Evolutionary conservation across 2,888 invertebrate genomes (phyloP).

Genomic region (Anagyrus pseudococci): DNA sequence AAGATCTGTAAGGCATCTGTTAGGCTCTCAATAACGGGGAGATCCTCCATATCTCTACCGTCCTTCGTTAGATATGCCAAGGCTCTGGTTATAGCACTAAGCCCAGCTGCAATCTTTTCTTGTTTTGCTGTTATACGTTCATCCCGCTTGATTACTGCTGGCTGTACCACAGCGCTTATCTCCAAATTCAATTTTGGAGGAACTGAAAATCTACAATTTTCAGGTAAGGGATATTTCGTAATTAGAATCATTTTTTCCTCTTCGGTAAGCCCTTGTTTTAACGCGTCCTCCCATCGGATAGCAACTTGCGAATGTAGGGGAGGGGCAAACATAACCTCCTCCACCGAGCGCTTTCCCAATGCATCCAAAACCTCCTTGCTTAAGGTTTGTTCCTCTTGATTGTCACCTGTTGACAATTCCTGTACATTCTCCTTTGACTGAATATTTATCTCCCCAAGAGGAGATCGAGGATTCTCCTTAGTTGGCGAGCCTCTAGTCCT

Average conservation of each 20-base stretch:
- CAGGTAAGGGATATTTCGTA: conserved; percentile 3
- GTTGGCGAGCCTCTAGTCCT: too few relatives aligned
- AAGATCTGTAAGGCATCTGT: background rate
- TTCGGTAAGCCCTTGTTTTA: background rate
- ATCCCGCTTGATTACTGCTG: background rate
- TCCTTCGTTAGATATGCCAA: background rate
- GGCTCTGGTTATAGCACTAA: background rate
- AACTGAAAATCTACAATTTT: conserved; percentile 1
- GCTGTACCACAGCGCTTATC: background rate
- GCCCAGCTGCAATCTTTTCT: background rate
- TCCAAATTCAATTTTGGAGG: conserved; percentile 2
- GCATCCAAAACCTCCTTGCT: background rate
- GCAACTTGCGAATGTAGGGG: background rate
- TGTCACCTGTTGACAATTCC: too few relatives aligned
- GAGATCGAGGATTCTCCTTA: too few relatives aligned
- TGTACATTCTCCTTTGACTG: background rate
- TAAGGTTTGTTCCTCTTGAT: background rate
- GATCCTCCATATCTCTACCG: background rate
- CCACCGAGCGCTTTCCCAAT: background rate
- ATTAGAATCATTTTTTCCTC: conserved; percentile 1
- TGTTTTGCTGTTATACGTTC: background rate
- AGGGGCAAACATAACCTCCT: background rate
- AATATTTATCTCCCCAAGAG: too few relatives aligned
- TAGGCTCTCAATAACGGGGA: background rate
- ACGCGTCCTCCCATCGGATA: background rate